A percentile compares a stretch with the other conserved stretches of the same genome.
Conservation (phyloP, 2,797 vertebrate species). For the Hybognathus amarus region DNA sequence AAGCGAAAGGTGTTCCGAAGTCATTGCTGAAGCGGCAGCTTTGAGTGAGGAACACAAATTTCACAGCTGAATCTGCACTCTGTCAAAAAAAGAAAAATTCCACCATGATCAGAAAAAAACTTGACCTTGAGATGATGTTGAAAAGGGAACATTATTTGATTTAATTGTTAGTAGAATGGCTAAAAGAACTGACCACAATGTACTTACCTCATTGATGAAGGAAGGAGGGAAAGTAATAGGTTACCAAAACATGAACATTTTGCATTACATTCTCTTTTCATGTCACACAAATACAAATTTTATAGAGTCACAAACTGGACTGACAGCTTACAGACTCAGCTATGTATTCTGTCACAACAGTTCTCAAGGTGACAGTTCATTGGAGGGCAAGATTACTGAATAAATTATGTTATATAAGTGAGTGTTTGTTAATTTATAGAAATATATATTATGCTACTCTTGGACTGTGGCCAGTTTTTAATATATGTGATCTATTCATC, state of each 20-base stretch:
- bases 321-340: not conserved
- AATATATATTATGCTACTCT: not conserved
- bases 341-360: not conserved
- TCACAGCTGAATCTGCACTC: not conserved
- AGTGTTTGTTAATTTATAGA: not conserved
- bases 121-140: not conserved
- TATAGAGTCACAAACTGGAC: not conserved
- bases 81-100: not conserved
- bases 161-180: not conserved
- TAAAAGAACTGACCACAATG: not conserved
- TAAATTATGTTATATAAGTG: not conserved
- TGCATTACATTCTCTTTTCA: not conserved
- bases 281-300: constrained; percentile 1
- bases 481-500: not conserved
- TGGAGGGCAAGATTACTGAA: not conserved
- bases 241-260: not conserved
- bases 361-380: not conserved
- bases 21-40: not conserved
- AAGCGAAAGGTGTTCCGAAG: not conserved
- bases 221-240: not conserved
- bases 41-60: not conserved
- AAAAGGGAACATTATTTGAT: not conserved
- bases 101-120: not conserved
- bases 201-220: not conserved
- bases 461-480: not conserved